Evolutionary conservation across 1,140 invertebrate genomes (phyloP).

Genomic region (Heliconius eleuchia): DNA sequence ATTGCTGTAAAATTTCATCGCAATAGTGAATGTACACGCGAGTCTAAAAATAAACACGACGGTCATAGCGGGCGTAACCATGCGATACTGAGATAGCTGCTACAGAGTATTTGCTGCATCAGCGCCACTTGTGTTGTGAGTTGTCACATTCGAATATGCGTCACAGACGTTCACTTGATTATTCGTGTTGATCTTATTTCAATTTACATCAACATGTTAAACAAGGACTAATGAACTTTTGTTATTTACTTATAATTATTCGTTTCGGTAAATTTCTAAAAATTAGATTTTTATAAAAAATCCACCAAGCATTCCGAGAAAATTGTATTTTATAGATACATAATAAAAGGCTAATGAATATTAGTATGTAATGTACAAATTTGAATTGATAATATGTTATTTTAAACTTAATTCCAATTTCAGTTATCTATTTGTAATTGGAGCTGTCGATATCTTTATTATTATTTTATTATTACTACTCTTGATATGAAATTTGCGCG

Average conservation of each 20-base stretch:
- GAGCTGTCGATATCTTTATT: neutral
- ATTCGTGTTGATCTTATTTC: conserved; percentile 44
- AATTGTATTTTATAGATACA: too few species aligned
- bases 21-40: conserved; percentile 71
- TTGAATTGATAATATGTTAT: neutral
- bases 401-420: neutral
- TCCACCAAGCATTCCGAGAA: too few species aligned
- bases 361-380: neutral
- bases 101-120: conserved; percentile 55
- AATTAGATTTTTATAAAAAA: too few species aligned
- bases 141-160: conserved; percentile 53
- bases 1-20: conserved; percentile 74
- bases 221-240: too few species aligned
- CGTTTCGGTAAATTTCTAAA: too few species aligned
- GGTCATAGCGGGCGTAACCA: conserved; percentile 65
- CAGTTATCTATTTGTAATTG: neutral
- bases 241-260: neutral
- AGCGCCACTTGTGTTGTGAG: conserved; percentile 53
- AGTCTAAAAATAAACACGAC: conserved; percentile 76
- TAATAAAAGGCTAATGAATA: too few species aligned
- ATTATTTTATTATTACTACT: neutral
- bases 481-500: conserved; percentile 8
- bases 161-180: conserved; percentile 53
- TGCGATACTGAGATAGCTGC: conserved; percentile 72
- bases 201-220: neutral